Evolutionary conservation across 1,140 invertebrate genomes (phyloP).

Genomic region (Trissolcus basalis): DNA sequence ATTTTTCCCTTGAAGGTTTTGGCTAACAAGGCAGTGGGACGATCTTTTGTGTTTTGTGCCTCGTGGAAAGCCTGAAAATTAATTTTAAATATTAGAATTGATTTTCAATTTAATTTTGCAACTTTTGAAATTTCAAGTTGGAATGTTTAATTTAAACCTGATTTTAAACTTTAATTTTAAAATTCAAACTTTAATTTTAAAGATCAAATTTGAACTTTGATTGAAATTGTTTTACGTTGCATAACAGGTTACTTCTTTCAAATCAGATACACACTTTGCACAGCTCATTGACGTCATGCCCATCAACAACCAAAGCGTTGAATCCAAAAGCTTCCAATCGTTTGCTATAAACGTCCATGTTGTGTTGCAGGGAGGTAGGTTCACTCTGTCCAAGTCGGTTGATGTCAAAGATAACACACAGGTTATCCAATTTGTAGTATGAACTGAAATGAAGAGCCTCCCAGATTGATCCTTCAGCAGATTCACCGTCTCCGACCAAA

Average conservation of each 20-base stretch:
- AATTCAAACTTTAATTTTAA: conserved; percentile 3
- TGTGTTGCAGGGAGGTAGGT: conserved; percentile 93
- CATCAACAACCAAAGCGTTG: conserved; percentile 95
- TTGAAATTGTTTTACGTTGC: no score
- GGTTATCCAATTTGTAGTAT: conserved; percentile 96
- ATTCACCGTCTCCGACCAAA: conserved; percentile 97
- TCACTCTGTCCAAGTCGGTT: conserved; percentile 98
- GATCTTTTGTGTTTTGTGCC: conserved; percentile 84
- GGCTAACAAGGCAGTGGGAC: conserved; percentile 94
- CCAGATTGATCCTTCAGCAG: conserved; percentile 99
- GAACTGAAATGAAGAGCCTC: conserved; percentile 97
- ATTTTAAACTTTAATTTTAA: no score
- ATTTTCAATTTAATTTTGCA: no score
- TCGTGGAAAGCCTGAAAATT: conserved; percentile 84
- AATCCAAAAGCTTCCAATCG: conserved; percentile 95
- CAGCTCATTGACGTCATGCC: conserved; percentile 94
- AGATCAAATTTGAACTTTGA: no score
- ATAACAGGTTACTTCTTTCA: no score
- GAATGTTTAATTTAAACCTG: no score
- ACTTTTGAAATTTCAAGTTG: no score
- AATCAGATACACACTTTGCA: conserved; percentile 81
- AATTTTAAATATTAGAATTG: background rate
- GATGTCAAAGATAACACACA: conserved; percentile 97
- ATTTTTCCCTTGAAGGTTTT: conserved; percentile 97
- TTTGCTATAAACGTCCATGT: conserved; percentile 92